Conservation (phyloP, 2,888 invertebrate species). For the Agrotis exclamationis region DNA sequence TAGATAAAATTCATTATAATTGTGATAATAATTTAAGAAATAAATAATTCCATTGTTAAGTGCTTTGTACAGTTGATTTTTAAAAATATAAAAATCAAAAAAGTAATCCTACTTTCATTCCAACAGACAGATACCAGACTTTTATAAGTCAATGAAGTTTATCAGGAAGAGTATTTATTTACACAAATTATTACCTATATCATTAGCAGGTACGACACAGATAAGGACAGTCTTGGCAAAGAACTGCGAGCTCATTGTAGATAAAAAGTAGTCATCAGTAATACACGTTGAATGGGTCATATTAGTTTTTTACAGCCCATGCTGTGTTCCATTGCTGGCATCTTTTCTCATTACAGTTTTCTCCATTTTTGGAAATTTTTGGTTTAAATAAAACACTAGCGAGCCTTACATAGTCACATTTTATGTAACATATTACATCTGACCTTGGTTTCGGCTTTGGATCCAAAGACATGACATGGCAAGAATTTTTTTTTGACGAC, state of each 20-base stretch:
- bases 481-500: no score
- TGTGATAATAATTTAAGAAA: constrained; percentile 17
- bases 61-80: not conserved
- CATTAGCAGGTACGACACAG: not conserved
- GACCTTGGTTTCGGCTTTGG: no score
- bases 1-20: not conserved
- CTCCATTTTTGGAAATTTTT: no score
- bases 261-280: not conserved
- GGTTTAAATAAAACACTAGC: no score
- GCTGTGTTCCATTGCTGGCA: no score
- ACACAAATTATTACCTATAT: not conserved
- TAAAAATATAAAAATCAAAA: not conserved
- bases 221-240: not conserved
- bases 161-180: not conserved
- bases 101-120: not conserved
- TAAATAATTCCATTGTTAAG: not conserved
- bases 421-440: no score
- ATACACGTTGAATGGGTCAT: not conserved
- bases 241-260: not conserved
- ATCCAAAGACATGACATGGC: no score
- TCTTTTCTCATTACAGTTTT: no score
- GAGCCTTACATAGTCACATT: no score
- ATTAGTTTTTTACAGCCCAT: no score
- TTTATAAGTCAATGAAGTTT: not conserved
- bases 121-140: not conserved